Evolutionary conservation across 2,888 invertebrate species (phyloP).

Genomic region (Adela reaumurella): DNA sequence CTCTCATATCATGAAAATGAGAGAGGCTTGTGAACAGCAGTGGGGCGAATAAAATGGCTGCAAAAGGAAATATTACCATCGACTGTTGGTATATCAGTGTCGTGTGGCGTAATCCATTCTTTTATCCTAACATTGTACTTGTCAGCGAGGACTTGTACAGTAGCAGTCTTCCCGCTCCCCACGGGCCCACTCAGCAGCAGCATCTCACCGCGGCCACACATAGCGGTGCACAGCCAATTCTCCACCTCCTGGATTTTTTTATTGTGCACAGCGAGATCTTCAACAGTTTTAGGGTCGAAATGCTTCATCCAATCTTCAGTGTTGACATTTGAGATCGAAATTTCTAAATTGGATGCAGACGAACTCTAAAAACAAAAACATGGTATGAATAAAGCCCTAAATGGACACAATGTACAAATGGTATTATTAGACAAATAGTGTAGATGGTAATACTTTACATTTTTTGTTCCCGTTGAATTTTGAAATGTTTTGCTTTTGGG

Average conservation of each 20-base stretch:
- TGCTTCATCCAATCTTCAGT: conserved; percentile 57
- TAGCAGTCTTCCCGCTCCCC: conserved; percentile 80
- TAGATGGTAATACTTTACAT: no score
- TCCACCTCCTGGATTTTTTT: conserved; percentile 74
- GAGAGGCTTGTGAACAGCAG: no score
- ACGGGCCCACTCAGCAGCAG: conserved; percentile 78
- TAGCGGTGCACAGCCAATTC: conserved; percentile 55
- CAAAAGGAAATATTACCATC: conserved; percentile 33
- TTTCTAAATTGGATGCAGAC: background rate
- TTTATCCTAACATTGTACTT: conserved; percentile 58
- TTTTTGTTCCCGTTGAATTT: no score
- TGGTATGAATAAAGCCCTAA: no score
- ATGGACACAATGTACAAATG: no score
- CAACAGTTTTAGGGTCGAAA: conserved; percentile 54
- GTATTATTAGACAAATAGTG: no score
- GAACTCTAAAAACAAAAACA: background rate
- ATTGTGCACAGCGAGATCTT: conserved; percentile 68
- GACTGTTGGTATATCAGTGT: conserved; percentile 59
- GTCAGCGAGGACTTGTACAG: conserved; percentile 63
- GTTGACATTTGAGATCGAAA: conserved; percentile 2
- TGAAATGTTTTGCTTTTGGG: no score
- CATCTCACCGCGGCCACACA: conserved; percentile 33
- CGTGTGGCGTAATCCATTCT: conserved; percentile 83
- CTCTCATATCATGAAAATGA: no score
- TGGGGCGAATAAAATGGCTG: no score